Percentiles rank a stretch among this genome's conserved stretches.
phyloP scores from a whole-genome alignment of 2,888 invertebrate genomes.

The Mythimna loreyi region DNA sequence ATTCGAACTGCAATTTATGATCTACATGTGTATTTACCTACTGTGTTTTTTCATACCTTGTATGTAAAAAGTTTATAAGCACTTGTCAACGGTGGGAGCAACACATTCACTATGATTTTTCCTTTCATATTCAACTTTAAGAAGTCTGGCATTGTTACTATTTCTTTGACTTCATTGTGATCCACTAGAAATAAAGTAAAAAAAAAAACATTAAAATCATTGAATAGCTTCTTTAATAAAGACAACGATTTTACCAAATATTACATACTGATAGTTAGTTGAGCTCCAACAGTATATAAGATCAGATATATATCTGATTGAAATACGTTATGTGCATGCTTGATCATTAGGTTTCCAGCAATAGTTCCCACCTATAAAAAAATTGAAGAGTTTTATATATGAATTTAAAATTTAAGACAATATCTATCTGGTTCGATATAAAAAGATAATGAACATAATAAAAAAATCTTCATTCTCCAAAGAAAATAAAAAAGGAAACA shows the following conservation, averaged over 20 bases:
- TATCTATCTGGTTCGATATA: no score
- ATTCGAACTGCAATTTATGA: neutral
- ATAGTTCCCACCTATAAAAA: conserved; percentile 90
- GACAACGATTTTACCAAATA: no score
- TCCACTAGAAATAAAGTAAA: conserved; percentile 68
- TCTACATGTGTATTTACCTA: no score
- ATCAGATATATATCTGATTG: conserved; percentile 93
- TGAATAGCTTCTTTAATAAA: no score
- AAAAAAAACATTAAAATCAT: conserved; percentile 40
- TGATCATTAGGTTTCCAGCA: conserved; percentile 93
- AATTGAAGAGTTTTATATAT: no score
- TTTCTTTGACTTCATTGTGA: conserved; percentile 37
- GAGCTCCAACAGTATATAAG: conserved; percentile 77
- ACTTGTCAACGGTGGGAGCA: conserved; percentile 83
- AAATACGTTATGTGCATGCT: conserved; percentile 92
- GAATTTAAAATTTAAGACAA: no score
- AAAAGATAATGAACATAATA: no score
- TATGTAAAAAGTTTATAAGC: conserved; percentile 90
- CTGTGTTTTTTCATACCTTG: conserved; percentile 80
- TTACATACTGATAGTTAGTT: conserved; percentile 70
- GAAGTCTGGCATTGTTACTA: conserved; percentile 80
- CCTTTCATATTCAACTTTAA: conserved; percentile 67
- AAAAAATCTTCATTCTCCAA: no score
- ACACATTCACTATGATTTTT: conserved; percentile 67
- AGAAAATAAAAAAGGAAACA: no score